Percentiles rank a stretch among this genome's conserved stretches.
Conservation (phyloP, 2,113 vertebrate genomes). For the Apus apus region DNA sequence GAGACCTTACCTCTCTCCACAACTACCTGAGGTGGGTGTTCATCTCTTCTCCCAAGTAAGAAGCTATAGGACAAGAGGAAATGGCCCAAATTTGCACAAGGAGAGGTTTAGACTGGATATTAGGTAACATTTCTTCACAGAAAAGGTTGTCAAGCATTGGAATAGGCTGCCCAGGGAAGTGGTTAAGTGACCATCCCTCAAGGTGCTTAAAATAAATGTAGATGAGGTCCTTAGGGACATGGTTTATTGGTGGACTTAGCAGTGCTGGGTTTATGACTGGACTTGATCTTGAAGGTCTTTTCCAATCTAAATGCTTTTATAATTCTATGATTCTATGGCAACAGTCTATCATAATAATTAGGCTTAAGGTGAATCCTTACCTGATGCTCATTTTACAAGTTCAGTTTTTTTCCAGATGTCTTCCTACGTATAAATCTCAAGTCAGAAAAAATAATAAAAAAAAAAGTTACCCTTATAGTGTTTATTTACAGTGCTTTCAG, state of each 20-base stretch:
- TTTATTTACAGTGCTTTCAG: background rate
- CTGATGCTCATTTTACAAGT: background rate
- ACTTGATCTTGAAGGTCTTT: no score
- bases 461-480: background rate
- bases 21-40: no score
- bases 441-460: accelerated
- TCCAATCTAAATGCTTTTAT: no score
- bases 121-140: background rate
- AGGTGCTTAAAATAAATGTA: no score
- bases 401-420: background rate
- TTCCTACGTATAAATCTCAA: background rate
- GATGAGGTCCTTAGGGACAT: no score
- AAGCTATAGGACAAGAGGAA: no score
- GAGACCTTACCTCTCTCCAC: no score
- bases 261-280: no score
- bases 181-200: background rate
- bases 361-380: background rate
- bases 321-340: background rate
- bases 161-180: background rate
- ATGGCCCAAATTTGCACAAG: no score
- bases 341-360: background rate
- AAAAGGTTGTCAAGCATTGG: background rate
- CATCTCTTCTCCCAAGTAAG: no score
- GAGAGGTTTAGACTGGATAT: no score
- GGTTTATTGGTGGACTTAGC: no score